A percentile compares a stretch with the other conserved stretches of the same genome.
These are phyloP conservation scores for Cygnus atratus DNA, from an alignment of 2,113 vertebrate genomes.

Conservation along the genomic window DNA sequence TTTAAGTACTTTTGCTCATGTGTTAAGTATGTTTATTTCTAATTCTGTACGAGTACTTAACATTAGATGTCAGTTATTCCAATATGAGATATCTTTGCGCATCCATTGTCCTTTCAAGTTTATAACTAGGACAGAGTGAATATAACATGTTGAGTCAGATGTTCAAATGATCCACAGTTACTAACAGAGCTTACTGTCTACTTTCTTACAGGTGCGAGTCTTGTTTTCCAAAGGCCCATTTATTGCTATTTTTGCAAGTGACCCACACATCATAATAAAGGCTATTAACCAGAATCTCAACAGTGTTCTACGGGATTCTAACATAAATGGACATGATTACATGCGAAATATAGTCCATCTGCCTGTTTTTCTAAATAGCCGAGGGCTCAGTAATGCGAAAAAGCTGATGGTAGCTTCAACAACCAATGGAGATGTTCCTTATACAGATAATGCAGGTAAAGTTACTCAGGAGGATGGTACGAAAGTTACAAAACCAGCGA, in stretches of 20 bases:
- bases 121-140: background rate
- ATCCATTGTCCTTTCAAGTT: background rate
- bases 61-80: background rate
- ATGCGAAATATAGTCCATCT: slow-evolving; percentile 98
- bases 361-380: slow-evolving; percentile 97
- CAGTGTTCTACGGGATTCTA: slow-evolving; percentile 95
- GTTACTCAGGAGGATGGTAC: background rate
- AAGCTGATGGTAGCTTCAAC: slow-evolving; percentile 83
- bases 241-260: slow-evolving; percentile 97
- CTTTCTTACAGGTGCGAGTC: slow-evolving; percentile 85
- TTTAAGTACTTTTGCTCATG: background rate
- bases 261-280: slow-evolving; percentile 98
- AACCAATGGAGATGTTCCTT: slow-evolving; percentile 84
- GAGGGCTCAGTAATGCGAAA: slow-evolving; percentile 88
- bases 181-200: background rate
- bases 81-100: background rate
- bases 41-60: background rate
- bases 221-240: slow-evolving; percentile 98
- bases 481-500: background rate
- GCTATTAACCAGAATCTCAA: slow-evolving; percentile 99
- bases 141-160: background rate
- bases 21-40: background rate
- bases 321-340: slow-evolving; percentile 98
- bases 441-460: slow-evolving; percentile 78
- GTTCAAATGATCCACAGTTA: background rate